Evolutionary conservation across 2,113 vertebrate species (phyloP), one percentile per base, ranked within the genome.

Genomic region (Thunnus thynnus): DNA sequence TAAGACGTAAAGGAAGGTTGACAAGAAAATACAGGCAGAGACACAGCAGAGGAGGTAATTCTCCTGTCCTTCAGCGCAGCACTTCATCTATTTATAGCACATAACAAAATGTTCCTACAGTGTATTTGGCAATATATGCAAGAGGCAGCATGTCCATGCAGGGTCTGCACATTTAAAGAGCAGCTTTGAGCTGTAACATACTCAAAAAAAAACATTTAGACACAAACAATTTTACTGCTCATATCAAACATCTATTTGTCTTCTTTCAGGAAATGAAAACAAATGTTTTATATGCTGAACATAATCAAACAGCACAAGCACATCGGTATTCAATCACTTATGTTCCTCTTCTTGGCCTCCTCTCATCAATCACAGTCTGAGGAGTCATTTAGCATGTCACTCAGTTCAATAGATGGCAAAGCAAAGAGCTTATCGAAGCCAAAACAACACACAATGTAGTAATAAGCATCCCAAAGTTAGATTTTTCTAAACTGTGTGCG

Each of bases 1-100:
- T 99, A 89, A 54, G 47, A 70, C 36, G n/a, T 41, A 41, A 55
- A 10, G 60, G 65, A 72, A 81, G 82, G 72, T 76, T 78, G 78
- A 70, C 64, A 66, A 56, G 47, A 64, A 86, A 60, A 80, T 60
- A 57, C 47, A 67, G 47, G 44, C 61, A 64, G 68, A 69, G 67
- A 71, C 52, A 36, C 11, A 63, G 20, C 52, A 83, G 61, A 54
- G 54, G 46, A 57, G 56, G 56, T 82, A 2, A 81, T 63, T 72
- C 20, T 50, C 61, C 48, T 52, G 27, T 55, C 54, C 68, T 70
- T 78, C 64, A 67, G 25, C 60, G 18, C 20, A 75, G 56, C 77
- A 80, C 74, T 82, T 78, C 66, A 8, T 25, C 47, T 48, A 64
- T 71, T 66, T 57, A 13, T 6, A 36, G 17, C 54, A 48, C 20